phyloP scores from a whole-genome alignment of 2,113 vertebrate species.

The Capra hircus region DNA sequence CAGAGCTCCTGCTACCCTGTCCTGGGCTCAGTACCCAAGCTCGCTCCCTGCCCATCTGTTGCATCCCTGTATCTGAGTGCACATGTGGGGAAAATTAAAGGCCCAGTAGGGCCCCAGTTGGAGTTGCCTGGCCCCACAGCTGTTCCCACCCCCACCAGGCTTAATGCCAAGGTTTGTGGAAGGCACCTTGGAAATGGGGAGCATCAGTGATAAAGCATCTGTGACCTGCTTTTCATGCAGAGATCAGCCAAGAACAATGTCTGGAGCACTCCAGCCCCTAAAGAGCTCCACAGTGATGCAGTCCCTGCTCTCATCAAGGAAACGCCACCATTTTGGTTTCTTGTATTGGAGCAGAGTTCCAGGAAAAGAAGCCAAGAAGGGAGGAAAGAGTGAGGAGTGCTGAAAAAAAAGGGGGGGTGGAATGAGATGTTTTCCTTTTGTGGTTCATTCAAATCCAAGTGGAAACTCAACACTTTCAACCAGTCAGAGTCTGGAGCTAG shows the following conservation, averaged over 20 bases:
- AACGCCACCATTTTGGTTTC: conserved; percentile 24
- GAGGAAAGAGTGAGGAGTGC: neutral
- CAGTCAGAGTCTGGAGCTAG: neutral
- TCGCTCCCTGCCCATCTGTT: conserved; percentile 27
- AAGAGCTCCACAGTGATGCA: neutral
- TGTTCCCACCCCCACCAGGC: neutral
- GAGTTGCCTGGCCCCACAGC: conserved; percentile 8
- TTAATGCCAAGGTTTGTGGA: neutral
- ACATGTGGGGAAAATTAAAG: conserved; percentile 43
- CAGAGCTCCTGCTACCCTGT: conserved; percentile 67
- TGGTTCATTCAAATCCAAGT: conserved; percentile 39
- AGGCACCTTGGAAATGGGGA: neutral
- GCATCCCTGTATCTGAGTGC: conserved; percentile 35
- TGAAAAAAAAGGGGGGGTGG: neutral
- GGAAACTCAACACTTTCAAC: neutral
- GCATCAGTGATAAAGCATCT: neutral
- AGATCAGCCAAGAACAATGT: neutral
- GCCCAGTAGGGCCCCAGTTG: neutral
- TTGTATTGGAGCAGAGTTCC: conserved; percentile 16
- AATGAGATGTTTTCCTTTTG: neutral
- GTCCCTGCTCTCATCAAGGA: neutral
- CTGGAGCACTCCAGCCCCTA: neutral
- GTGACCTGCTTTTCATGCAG: neutral
- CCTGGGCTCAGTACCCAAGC: conserved; percentile 32
- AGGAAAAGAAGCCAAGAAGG: conserved; percentile 26